A percentile compares a stretch with the other conserved stretches of the same genome.
Evolutionary conservation across 2,888 invertebrate species (phyloP).

Genomic region (Caenorhabditis becei): DNA sequence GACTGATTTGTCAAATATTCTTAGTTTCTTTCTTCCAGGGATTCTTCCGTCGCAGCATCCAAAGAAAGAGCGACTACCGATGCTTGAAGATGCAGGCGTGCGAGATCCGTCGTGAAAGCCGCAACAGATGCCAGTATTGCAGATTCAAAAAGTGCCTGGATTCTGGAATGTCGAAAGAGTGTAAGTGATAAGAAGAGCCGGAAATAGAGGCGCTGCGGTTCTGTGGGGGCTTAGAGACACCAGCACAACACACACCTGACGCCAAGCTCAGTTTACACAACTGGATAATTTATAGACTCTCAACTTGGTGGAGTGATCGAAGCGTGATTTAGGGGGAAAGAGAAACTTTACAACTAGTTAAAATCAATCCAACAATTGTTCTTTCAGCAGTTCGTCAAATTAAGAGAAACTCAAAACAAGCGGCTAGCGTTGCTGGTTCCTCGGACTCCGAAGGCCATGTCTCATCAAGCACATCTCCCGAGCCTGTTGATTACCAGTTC

Average conservation of each 20-base stretch:
- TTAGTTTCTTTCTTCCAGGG: conserved; percentile 86
- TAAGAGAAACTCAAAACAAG: conserved; percentile 2
- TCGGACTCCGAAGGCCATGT: conserved; percentile 11
- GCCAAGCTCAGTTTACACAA: neutral
- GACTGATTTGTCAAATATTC: neutral
- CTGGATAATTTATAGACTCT: conserved; percentile 17
- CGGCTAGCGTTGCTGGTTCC: neutral
- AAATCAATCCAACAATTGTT: neutral
- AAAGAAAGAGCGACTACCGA: conserved; percentile 96
- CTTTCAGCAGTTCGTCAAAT: conserved; percentile 51
- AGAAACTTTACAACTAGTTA: neutral
- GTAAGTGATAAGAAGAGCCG: conserved; percentile 84
- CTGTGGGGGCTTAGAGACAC: neutral
- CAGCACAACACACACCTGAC: conserved; percentile 1
- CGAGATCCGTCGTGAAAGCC: conserved; percentile 92
- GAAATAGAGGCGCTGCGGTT: neutral
- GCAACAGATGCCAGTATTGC: conserved; percentile 96
- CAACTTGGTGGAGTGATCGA: conserved; percentile 8
- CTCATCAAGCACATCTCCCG: conserved; percentile 20
- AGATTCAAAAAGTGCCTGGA: conserved; percentile 96
- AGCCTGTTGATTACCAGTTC: neutral
- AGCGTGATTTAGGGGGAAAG: neutral
- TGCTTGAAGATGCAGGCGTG: conserved; percentile 95
- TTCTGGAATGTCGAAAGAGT: conserved; percentile 96
- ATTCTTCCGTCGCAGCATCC: conserved; percentile 95